These are phyloP conservation scores for Melanerpes formicivorus DNA, from an alignment of 2,113 vertebrate species.

Conservation along the genomic window DNA sequence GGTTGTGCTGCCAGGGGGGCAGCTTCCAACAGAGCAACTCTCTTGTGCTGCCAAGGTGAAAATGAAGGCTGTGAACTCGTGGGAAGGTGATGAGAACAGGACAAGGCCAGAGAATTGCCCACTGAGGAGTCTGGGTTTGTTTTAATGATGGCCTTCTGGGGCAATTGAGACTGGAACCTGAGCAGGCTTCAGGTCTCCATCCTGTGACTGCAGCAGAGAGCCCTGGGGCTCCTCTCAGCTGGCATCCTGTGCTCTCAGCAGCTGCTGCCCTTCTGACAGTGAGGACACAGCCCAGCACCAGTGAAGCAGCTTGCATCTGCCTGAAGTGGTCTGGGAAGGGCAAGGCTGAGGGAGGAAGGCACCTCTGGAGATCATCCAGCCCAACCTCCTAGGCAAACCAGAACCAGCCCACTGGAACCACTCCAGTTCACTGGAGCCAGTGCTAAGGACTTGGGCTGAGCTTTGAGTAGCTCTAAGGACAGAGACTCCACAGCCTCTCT, in stretches of 20 bases:
- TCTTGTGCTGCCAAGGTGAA: conserved; percentile 26
- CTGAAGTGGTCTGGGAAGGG: not conserved
- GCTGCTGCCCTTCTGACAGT: not conserved
- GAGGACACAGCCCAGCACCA: not conserved
- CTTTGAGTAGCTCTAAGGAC: not conserved
- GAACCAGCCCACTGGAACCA: too few species aligned
- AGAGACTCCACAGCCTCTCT: too few species aligned
- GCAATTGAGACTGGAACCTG: conserved; percentile 31
- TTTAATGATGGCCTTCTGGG: not conserved
- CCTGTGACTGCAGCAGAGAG: not conserved
- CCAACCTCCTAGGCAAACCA: not conserved
- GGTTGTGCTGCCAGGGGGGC: not conserved
- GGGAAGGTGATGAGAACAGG: not conserved
- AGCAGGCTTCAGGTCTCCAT: not conserved
- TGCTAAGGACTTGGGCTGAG: not conserved
- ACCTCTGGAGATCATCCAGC: not conserved
- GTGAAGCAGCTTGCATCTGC: not conserved
- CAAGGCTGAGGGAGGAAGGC: not conserved
- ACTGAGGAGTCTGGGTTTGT: not conserved
- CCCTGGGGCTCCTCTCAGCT: not conserved
- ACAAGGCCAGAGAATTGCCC: conserved; percentile 15
- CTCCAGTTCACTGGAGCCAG: not conserved
- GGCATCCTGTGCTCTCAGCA: not conserved
- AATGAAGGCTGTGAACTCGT: conserved; percentile 52
- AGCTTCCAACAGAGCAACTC: conserved; percentile 5